phyloP scores from a whole-genome alignment of 2,113 vertebrate genomes.

The Spea bombifrons region DNA sequence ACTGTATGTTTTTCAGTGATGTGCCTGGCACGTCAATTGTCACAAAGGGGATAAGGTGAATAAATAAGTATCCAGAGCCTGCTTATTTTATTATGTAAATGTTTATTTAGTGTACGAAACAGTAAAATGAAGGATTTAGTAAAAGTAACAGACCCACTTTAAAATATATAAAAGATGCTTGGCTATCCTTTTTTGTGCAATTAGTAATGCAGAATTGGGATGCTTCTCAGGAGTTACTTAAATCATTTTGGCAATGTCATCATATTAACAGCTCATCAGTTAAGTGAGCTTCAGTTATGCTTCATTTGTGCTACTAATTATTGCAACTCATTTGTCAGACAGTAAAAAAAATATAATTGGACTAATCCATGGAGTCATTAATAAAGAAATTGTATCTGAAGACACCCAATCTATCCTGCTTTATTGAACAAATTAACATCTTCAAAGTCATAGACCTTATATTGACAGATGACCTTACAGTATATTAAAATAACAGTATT shows the following conservation, averaged over 20 bases:
- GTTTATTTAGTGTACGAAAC: no score
- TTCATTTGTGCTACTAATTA: constrained; percentile 43
- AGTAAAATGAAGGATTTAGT: no score
- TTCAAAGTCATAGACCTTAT: constrained; percentile 30
- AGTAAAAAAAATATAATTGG: constrained; percentile 38
- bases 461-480: not conserved
- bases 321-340: constrained; percentile 44
- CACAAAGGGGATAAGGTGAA: no score
- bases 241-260: constrained; percentile 40
- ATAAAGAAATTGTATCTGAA: constrained; percentile 23
- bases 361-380: constrained; percentile 38
- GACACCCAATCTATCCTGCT: constrained; percentile 21
- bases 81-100: no score
- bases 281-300: constrained; percentile 37
- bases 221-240: constrained; percentile 41
- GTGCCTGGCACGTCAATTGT: no score
- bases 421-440: constrained; percentile 18
- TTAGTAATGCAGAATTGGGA: constrained; percentile 33
- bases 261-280: constrained; percentile 43
- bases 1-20: no score
- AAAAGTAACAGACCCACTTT: not conserved
- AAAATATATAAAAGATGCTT: constrained; percentile 1
- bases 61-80: no score
- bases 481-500: no score
- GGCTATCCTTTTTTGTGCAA: constrained; percentile 9